These are phyloP conservation scores for Meloe dianella DNA, from an alignment of 2,888 invertebrate genomes.

Conservation along the genomic window DNA sequence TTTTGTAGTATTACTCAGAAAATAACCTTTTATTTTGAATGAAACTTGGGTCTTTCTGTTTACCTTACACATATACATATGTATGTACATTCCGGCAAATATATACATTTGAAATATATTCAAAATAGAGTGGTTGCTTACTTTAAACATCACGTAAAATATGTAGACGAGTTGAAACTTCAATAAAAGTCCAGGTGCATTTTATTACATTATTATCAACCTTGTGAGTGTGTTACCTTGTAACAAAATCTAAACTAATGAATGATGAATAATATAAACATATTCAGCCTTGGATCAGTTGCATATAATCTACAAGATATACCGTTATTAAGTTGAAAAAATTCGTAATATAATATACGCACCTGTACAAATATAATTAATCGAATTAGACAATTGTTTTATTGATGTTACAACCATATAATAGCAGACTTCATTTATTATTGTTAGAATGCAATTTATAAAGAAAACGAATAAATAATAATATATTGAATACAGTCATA, in stretches of 20 bases:
- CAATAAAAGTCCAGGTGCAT: neutral
- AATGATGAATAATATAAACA: slow-evolving; percentile 22
- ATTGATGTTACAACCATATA: neutral
- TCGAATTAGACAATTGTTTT: neutral
- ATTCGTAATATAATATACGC: neutral
- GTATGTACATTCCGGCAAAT: neutral
- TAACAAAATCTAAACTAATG: slow-evolving; percentile 24
- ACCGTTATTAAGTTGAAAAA: slow-evolving; percentile 13
- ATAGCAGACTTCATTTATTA: neutral
- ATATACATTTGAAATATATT: slow-evolving; percentile 3
- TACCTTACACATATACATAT: neutral
- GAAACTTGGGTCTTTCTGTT: neutral
- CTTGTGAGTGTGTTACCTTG: slow-evolving; percentile 30
- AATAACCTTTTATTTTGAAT: slow-evolving; percentile 2
- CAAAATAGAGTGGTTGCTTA: neutral
- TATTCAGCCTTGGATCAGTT: slow-evolving; percentile 23
- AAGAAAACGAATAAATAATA: neutral
- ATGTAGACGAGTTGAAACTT: neutral
- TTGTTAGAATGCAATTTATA: neutral
- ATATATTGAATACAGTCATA: neutral
- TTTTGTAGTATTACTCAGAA: neutral
- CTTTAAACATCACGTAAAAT: neutral
- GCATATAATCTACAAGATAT: slow-evolving; percentile 20
- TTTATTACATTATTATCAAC: slow-evolving; percentile 10
- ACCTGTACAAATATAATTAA: neutral